Evolutionary conservation across 2,113 vertebrate species (phyloP).

Genomic region (Cichladusa arquata): DNA sequence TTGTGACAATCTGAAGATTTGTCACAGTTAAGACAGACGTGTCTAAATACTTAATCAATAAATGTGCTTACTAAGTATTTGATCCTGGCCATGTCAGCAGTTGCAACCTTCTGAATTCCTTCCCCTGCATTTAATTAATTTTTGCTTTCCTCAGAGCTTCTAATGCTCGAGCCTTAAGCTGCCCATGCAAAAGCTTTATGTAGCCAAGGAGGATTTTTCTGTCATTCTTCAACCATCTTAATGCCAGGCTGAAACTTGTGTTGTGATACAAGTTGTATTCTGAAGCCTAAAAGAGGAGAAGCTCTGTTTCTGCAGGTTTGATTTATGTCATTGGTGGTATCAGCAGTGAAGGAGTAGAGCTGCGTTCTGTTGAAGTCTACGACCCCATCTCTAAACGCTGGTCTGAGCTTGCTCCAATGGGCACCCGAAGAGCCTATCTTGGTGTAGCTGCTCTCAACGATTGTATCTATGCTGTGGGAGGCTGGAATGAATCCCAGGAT

Average conservation of each 20-base stretch:
- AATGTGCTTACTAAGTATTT: not conserved
- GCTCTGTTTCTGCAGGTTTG: conserved; percentile 77
- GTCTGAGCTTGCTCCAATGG: conserved; percentile 90
- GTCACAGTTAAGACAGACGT: not conserved
- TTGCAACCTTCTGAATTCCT: not conserved
- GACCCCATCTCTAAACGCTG: conserved; percentile 91
- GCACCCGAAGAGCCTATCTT: conserved; percentile 88
- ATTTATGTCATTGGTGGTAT: conserved; percentile 95
- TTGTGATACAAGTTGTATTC: not conserved
- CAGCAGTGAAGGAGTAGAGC: conserved; percentile 89
- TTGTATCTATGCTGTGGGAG: conserved; percentile 92
- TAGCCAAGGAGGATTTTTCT: not conserved
- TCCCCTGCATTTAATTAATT: not conserved
- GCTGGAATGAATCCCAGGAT: conserved; percentile 92
- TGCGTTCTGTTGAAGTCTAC: conserved; percentile 88
- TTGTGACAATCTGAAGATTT: not conserved
- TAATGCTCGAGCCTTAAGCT: not conserved
- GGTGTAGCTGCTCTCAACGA: conserved; percentile 91
- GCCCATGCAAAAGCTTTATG: not conserved
- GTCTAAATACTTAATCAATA: not conserved
- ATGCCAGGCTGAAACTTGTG: not conserved
- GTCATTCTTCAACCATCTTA: not conserved
- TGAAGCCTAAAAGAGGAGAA: not conserved
- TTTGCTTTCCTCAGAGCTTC: not conserved
- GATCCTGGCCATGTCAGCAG: not conserved